Evolutionary conservation across 23 tunicate genomes (phyloP).

Genomic region (Oikopleura vanhoeffeni): DNA sequence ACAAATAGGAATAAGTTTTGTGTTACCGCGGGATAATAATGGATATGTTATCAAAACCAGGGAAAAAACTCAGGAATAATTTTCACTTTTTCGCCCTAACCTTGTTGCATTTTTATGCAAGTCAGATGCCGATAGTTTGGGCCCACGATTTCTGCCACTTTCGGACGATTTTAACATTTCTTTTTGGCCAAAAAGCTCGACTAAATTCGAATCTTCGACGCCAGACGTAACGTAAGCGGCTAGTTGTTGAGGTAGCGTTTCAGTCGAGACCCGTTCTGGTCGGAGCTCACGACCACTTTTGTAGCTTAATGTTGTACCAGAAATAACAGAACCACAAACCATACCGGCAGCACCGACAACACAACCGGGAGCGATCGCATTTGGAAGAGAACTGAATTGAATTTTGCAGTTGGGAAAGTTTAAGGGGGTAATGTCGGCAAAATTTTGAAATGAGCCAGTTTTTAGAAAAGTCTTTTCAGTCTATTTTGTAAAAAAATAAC

Average conservation of each 20-base stretch:
- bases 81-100: too few relatives aligned
- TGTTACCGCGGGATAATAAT: too few relatives aligned
- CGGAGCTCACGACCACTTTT: background rate
- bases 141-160: background rate
- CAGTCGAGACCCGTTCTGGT: background rate
- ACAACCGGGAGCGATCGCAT: conserved; percentile 6
- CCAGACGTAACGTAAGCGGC: background rate
- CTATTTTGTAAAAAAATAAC: too few relatives aligned
- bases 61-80: too few relatives aligned
- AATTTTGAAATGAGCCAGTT: too few relatives aligned
- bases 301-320: background rate
- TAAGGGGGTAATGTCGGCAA: too few relatives aligned
- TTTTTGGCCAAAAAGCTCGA: background rate
- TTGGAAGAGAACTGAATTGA: background rate
- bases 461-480: too few relatives aligned
- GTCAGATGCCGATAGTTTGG: background rate
- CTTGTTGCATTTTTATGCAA: background rate
- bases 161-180: background rate
- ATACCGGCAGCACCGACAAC: conserved; percentile 14
- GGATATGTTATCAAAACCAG: too few relatives aligned
- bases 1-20: too few relatives aligned
- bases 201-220: background rate
- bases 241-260: background rate
- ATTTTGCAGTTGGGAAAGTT: too few relatives aligned
- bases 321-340: conserved; percentile 9